These are phyloP conservation scores for Anomalospiza imberbis DNA, from an alignment of 2,797 vertebrate genomes.

Conservation along the genomic window DNA sequence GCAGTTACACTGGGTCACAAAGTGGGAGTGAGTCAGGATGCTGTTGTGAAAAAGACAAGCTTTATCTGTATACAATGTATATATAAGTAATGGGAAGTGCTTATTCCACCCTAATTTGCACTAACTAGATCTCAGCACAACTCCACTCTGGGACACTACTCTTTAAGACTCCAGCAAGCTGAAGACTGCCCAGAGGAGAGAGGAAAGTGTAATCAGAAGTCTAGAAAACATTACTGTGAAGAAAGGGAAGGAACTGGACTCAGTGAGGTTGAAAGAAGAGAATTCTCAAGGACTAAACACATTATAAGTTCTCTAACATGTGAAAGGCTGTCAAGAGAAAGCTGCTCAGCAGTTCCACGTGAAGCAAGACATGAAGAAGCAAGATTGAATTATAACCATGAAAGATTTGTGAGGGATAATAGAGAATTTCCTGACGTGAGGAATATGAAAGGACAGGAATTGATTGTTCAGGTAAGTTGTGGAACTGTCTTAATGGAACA, in stretches of 20 bases:
- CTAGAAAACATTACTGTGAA: not conserved
- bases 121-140: not conserved
- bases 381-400: not conserved
- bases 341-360: not conserved
- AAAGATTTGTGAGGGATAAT: not conserved
- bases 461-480: not conserved
- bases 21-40: not conserved
- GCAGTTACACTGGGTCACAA: not conserved
- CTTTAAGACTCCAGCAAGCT: not conserved
- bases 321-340: not conserved
- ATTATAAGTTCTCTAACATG: not conserved
- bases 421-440: not conserved
- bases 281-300: not conserved
- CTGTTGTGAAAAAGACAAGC: not conserved
- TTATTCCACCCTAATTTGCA: not conserved
- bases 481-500: not conserved
- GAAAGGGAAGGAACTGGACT: not conserved
- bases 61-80: not conserved
- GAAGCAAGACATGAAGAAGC: not conserved
- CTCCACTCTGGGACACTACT: not conserved
- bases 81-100: not conserved
- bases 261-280: not conserved
- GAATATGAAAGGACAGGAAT: not conserved
- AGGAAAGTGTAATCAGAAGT: not conserved
- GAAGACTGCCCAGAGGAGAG: not conserved